Conservation (phyloP, 53 echinoderm and acorn worm species). For the Glandiceps talaboti region DNA sequence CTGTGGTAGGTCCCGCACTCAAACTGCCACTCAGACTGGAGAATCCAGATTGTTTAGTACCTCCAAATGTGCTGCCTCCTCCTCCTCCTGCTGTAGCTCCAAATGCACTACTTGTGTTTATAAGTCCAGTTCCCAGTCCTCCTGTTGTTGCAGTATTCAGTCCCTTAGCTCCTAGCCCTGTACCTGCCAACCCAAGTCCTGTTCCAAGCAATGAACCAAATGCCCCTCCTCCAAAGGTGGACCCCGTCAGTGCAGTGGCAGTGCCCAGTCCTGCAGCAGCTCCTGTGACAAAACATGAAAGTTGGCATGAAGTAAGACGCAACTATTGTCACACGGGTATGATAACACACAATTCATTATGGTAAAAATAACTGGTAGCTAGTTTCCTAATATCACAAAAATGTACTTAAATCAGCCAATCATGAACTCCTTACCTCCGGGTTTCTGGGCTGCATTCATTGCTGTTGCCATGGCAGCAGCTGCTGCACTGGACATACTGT, state of each 20-base stretch:
- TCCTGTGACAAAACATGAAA: conserved; percentile 10
- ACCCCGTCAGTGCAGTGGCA: background rate
- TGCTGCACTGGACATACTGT: conserved; percentile 50
- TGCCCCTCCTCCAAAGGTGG: background rate
- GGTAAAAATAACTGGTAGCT: background rate
- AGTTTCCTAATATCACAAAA: too few relatives aligned
- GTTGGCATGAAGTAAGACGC: background rate
- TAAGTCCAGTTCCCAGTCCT: conserved; percentile 7
- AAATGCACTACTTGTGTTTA: background rate
- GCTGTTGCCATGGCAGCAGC: conserved; percentile 88
- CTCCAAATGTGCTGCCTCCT: conserved; percentile 19
- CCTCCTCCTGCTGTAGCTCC: conserved; percentile 26
- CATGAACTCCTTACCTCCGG: conserved; percentile 76
- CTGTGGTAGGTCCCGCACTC: conserved; percentile 82
- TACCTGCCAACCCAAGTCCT: conserved; percentile 17
- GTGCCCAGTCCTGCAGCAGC: conserved; percentile 20
- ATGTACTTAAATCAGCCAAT: too few relatives aligned
- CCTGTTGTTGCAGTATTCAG: background rate
- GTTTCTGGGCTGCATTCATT: conserved; percentile 71
- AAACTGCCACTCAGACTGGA: conserved; percentile 68
- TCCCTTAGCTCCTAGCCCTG: conserved; percentile 27
- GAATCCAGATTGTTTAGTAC: conserved; percentile 29
- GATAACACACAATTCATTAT: background rate
- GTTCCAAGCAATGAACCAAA: conserved; percentile 20
- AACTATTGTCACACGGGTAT: background rate